phyloP scores from a whole-genome alignment of 1,140 invertebrate species.

The Drosophila persimilis region DNA sequence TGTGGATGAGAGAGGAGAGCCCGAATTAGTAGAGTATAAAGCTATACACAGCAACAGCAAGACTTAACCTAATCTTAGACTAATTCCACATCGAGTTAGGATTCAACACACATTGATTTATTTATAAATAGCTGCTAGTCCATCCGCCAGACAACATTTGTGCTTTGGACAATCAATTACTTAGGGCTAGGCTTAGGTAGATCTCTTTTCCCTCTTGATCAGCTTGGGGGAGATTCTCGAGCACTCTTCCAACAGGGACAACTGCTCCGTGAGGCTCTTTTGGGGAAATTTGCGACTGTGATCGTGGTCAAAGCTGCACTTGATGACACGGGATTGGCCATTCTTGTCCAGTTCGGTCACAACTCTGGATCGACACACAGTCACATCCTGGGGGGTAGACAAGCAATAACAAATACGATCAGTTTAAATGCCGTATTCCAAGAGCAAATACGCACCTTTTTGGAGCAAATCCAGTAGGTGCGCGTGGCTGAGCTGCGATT shows the following conservation, averaged over 20 bases:
- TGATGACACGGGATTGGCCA: conserved; percentile 62
- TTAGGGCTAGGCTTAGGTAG: conserved; percentile 42
- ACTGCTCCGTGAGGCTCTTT: conserved; percentile 28
- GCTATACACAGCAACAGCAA: not conserved
- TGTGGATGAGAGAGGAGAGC: conserved; percentile 41
- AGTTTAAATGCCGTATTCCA: no score
- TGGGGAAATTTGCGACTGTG: conserved; percentile 68
- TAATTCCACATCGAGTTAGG: conserved; percentile 11
- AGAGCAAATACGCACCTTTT: conserved; percentile 51
- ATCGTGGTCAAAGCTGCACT: conserved; percentile 72
- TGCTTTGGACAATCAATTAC: conserved; percentile 25
- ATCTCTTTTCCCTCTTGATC: conserved; percentile 41
- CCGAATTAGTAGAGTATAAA: conserved; percentile 28
- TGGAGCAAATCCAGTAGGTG: conserved; percentile 80
- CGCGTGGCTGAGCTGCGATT: conserved; percentile 74
- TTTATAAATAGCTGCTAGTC: conserved; percentile 16
- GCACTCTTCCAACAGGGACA: conserved; percentile 30
- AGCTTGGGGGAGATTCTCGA: not conserved
- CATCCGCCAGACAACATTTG: not conserved
- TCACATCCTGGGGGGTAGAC: conserved; percentile 62
- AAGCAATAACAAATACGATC: no score
- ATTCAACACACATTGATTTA: conserved; percentile 36
- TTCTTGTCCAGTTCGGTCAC: conserved; percentile 68
- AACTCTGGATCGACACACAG: conserved; percentile 71
- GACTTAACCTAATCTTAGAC: conserved; percentile 1